phyloP scores from a whole-genome alignment of 2,797 vertebrate species.

The Melanotaenia parkinsoni region DNA sequence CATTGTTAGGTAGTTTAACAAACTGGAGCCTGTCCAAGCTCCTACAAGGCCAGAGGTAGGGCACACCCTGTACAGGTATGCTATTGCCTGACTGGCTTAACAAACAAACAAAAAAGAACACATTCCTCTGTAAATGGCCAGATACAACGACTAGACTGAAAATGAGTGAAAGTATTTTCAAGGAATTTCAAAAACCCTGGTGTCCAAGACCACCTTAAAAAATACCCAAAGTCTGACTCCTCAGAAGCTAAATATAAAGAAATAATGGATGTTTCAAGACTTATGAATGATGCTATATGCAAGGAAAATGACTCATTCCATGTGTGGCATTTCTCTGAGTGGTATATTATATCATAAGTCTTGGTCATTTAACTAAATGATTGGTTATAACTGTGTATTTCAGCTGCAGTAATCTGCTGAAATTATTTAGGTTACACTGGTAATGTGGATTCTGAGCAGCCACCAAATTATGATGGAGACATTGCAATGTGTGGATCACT shows the following conservation, averaged over 20 bases:
- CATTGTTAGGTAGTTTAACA: neutral
- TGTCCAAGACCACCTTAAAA: neutral
- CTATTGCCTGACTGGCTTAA: neutral
- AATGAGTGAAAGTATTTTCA: neutral
- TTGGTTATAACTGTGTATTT: neutral
- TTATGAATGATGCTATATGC: neutral
- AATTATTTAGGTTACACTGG: conserved; percentile 23
- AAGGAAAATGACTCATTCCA: neutral
- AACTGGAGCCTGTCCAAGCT: neutral
- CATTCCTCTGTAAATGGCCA: neutral
- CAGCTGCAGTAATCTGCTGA: conserved; percentile 25
- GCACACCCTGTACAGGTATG: too few species aligned
- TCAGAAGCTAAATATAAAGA: neutral
- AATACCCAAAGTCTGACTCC: neutral
- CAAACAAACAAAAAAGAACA: neutral
- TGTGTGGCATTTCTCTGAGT: neutral
- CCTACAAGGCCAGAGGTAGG: neutral
- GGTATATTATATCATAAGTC: neutral
- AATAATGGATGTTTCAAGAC: neutral
- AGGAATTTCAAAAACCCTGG: neutral
- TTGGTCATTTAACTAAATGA: conserved; percentile 31
- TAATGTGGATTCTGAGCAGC: conserved; percentile 30
- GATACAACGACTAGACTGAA: neutral
- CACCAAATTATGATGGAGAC: conserved; percentile 42
- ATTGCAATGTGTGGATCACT: conserved; percentile 36